phyloP scores from a whole-genome alignment of 2,113 vertebrate genomes.

The Ictalurus furcatus region DNA sequence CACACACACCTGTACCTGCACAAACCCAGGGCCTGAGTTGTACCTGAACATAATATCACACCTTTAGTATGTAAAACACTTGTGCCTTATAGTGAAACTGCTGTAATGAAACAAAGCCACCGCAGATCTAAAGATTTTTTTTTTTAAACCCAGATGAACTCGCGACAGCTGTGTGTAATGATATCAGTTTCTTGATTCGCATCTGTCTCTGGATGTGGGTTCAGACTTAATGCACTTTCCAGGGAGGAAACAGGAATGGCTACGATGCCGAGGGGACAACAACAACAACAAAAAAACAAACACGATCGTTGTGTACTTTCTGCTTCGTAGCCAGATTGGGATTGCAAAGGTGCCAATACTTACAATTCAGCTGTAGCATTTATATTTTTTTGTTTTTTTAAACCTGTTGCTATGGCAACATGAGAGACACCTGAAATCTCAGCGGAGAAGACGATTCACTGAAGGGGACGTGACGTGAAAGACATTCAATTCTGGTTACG shows the following conservation, averaged over 20 bases:
- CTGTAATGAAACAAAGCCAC: not conserved
- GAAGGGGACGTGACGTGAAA: not conserved
- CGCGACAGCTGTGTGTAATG: not conserved
- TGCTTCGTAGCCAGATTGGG: not conserved
- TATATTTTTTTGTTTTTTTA: too few relatives aligned
- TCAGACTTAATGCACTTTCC: not conserved
- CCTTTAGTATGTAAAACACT: not conserved
- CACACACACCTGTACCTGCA: not conserved
- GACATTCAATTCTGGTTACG: not conserved
- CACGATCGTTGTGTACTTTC: not conserved
- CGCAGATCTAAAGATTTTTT: not conserved
- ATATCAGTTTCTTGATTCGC: not conserved
- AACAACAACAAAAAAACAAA: not conserved
- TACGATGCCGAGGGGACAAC: too few relatives aligned
- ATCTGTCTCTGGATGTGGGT: not conserved
- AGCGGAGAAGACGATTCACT: not conserved
- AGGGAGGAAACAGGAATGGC: not conserved
- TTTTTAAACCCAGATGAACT: not conserved
- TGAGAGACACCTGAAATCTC: not conserved
- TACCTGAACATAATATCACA: not conserved
- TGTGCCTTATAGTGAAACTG: slow-evolving; percentile 22
- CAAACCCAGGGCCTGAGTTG: not conserved
- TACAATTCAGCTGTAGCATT: not conserved
- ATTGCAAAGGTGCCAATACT: slow-evolving; percentile 12
- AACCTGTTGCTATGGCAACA: not conserved